Evolutionary conservation across 2,797 vertebrate species (phyloP).

Genomic region (Melanotaenia trifasciata): DNA sequence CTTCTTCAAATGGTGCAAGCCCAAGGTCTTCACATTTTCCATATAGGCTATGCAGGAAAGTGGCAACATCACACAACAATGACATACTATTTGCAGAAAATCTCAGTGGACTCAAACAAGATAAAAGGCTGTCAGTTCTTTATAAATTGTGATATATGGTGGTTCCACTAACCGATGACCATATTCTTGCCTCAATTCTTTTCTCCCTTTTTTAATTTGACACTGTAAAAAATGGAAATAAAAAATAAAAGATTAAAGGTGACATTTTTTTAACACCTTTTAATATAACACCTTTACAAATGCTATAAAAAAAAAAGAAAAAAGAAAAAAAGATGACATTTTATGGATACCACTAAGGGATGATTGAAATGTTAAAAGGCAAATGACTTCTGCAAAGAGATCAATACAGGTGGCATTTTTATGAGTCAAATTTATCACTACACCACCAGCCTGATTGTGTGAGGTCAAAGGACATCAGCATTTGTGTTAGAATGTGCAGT

Average conservation of each 20-base stretch:
- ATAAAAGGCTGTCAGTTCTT: neutral
- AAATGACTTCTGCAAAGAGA: neutral
- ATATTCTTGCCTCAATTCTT: neutral
- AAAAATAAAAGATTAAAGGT: too few species aligned
- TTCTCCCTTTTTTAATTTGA: neutral
- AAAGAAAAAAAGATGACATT: neutral
- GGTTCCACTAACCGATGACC: neutral
- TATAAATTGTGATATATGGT: neutral
- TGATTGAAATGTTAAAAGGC: slow-evolving; percentile 1
- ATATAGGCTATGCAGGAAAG: neutral
- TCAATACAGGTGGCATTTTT: neutral
- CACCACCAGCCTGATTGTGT: neutral
- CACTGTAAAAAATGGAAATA: neutral
- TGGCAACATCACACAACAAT: neutral
- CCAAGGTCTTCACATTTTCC: too few species aligned
- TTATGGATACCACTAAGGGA: neutral
- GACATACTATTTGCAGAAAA: neutral
- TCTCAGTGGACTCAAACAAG: neutral
- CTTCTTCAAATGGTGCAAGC: neutral
- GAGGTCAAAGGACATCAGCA: neutral
- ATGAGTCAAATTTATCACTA: slow-evolving; percentile 3
- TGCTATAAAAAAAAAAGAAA: neutral
- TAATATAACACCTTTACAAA: too few species aligned
- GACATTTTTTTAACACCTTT: too few species aligned
- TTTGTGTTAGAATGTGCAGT: neutral